Evolutionary conservation across 1,140 invertebrate species (phyloP), one percentile per base, ranked within the genome.

Genomic region (Heterodera schachtii): DNA sequence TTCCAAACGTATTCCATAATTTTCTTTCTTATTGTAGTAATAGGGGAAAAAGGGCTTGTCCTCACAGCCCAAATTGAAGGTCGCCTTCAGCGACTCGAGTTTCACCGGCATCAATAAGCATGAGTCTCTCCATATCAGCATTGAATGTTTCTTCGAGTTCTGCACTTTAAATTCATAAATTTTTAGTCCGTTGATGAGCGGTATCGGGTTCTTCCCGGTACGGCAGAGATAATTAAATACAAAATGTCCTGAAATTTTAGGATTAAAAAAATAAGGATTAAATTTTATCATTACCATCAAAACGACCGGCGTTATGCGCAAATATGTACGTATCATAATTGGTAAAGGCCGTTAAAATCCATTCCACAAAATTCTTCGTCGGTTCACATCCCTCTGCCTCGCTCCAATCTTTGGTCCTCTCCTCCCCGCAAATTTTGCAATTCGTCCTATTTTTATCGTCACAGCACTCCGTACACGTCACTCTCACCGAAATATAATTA

Each of bases 121-220:
- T 9, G 31, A 43, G 69, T 71, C 69, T 11, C 69, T 41, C 69
- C 69, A 71, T 8, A 71, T 31, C 44, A 71, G 31, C 21, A 11
- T 71, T 31, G 69, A 71, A 31, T 71, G 69, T 46, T 43, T 41
- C 31, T 71, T 71, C 31, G 31, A 43, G 9, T 71, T 71, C 5
- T 41, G 31, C 31, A 71, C 69, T 19, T 7, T 71, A 16, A 71
- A 71, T 71, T 71, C 69, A 19, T 43, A 71, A 43, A 71, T 71
- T 19, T 71, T 71, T 19, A 71, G 21, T 11, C 69, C 69, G 0
- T 71, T 71, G 9, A 71, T 43, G 13, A 46, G 9, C 6, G 44
- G 31, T 31, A 43, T 5, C 3, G 69, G 69, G 31, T 31, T 41
- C 31, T 46, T 41, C 69, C 69, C 44, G 31, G 69, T 31, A 13